These are phyloP conservation scores for Diplodus sargus DNA, from an alignment of 2,797 vertebrate species.

Conservation along the genomic window DNA sequence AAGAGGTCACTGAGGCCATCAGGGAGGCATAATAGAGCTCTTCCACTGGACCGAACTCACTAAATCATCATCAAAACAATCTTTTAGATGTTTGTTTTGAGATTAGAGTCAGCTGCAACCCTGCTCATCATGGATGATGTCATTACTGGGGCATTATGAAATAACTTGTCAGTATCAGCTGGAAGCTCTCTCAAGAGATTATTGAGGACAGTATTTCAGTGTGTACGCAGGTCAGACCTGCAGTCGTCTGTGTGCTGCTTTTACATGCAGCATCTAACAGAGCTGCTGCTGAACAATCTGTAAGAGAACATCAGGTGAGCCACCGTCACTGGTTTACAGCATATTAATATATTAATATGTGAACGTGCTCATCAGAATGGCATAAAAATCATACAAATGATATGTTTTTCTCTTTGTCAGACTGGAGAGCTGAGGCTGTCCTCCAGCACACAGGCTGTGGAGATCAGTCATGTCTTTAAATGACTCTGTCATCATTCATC, in stretches of 20 bases:
- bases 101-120: background rate
- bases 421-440: too few species aligned
- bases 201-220: background rate
- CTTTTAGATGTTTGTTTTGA: slow-evolving; percentile 9
- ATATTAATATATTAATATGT: too few species aligned
- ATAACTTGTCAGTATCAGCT: too few species aligned
- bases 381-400: too few species aligned
- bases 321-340: background rate
- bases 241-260: background rate
- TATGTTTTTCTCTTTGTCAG: too few species aligned
- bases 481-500: too few species aligned
- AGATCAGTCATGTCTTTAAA: too few species aligned
- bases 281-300: background rate
- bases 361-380: too few species aligned
- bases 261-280: background rate
- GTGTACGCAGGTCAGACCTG: background rate
- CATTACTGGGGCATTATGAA: slow-evolving; percentile 4
- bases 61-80: background rate
- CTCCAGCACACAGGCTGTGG: too few species aligned
- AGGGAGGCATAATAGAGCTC: too few species aligned
- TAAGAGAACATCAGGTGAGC: slow-evolving; percentile 2
- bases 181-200: slow-evolving; percentile 43
- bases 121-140: slow-evolving; percentile 13
- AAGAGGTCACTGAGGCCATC: background rate
- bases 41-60: too few species aligned